phyloP scores from a whole-genome alignment of 1,140 invertebrate genomes.

The Drosophila ananassae region DNA sequence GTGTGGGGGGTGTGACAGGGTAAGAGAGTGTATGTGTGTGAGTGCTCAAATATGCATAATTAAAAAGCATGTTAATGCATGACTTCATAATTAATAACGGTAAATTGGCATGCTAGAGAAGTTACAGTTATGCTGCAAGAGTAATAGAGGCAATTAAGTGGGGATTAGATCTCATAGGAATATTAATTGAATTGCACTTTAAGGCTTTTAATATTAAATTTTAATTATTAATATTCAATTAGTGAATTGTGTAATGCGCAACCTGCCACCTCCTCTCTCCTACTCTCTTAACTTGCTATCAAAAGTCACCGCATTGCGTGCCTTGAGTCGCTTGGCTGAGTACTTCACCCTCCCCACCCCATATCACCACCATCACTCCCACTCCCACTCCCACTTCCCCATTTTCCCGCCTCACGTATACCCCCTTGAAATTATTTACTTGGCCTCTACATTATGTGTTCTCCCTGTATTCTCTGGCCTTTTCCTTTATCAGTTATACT shows the following conservation, averaged over 20 bases:
- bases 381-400: too few relatives aligned
- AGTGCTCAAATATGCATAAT: constrained; percentile 45
- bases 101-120: constrained; percentile 43
- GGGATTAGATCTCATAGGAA: constrained; percentile 5
- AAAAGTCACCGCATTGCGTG: constrained; percentile 42
- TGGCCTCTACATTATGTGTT: constrained; percentile 25
- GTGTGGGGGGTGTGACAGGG: constrained; percentile 2
- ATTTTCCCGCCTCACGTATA: neutral
- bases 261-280: neutral
- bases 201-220: neutral
- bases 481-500: constrained; percentile 67
- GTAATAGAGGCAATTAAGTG: constrained; percentile 36
- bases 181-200: neutral
- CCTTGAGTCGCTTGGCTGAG: constrained; percentile 39
- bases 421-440: constrained; percentile 2
- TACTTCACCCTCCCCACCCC: neutral
- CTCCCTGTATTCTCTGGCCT: constrained; percentile 44
- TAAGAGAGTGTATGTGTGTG: constrained; percentile 6
- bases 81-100: constrained; percentile 56
- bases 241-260: neutral
- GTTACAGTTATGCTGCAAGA: constrained; percentile 25
- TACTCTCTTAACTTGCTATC: constrained; percentile 20
- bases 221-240: too few relatives aligned
- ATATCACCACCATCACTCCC: too few relatives aligned
- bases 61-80: constrained; percentile 52